Percentiles rank a stretch among this genome's conserved stretches.
Evolutionary conservation across 2,113 vertebrate genomes (phyloP).

Genomic region (Montifringilla adamsi): DNA sequence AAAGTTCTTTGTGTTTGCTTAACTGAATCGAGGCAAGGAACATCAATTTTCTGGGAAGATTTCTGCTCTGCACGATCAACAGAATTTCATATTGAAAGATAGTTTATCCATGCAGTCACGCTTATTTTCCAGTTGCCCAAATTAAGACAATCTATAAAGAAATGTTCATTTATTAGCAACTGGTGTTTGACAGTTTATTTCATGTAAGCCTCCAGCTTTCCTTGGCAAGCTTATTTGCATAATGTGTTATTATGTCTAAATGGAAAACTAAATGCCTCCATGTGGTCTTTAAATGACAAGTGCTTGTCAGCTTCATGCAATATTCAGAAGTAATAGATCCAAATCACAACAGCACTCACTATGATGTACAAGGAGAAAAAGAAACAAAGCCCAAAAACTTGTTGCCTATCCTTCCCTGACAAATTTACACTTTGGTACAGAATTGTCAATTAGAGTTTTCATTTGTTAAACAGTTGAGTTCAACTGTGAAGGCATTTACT

Average conservation of each 20-base stretch:
- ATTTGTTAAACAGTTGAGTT: constrained; percentile 76
- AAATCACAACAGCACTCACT: constrained; percentile 76
- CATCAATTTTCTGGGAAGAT: constrained; percentile 21
- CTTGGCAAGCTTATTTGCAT: constrained; percentile 83
- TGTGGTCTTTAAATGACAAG: constrained; percentile 86
- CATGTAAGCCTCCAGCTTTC: constrained; percentile 80
- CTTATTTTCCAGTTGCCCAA: constrained; percentile 72
- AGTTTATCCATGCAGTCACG: constrained; percentile 16
- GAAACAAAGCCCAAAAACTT: constrained; percentile 67
- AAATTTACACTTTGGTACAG: constrained; percentile 76
- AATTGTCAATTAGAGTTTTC: constrained; percentile 77
- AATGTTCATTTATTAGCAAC: constrained; percentile 84
- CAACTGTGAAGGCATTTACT: constrained; percentile 77
- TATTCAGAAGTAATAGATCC: constrained; percentile 84
- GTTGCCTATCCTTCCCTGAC: constrained; percentile 76
- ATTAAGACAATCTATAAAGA: constrained; percentile 80
- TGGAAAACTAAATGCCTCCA: constrained; percentile 83
- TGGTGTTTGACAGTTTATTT: constrained; percentile 82
- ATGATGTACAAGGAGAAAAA: constrained; percentile 67
- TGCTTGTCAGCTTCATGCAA: constrained; percentile 84
- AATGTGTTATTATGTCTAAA: constrained; percentile 88
- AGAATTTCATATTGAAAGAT: constrained; percentile 20
- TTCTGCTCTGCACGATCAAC: not conserved
- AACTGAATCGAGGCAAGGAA: constrained; percentile 14
- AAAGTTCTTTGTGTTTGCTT: constrained; percentile 10